Base-by-base conservation (phyloP, 1,140 invertebrate genomes). In the Brachionus asplanchnoidis region DNA sequence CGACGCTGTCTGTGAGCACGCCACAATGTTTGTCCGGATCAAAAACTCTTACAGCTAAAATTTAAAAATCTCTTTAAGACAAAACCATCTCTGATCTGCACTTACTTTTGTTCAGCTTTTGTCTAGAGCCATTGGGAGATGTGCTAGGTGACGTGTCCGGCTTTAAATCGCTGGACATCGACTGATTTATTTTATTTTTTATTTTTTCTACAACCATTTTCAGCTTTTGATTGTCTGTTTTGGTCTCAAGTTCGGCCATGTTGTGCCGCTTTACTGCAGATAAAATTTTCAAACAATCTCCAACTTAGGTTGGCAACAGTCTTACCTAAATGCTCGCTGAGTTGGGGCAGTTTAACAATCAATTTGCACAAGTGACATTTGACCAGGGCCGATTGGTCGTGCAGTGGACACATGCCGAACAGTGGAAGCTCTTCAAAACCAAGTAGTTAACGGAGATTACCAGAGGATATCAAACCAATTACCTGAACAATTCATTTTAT, bases 11-110 rank as follows among this genome's bases (percentile, higher is more conserved):
- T 79, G 92, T 92, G 86, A 91, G 90, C 2, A 94, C 94, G 2
- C 94, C 94, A 88, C 94, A 95, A 87, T 95, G 94, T 77, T 93
- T 92, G 86, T 95, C 93, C 4, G 94, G 92, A 88, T 95, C 93
- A 89, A 94, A 95, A 87, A 94, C 93, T 79, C 94, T 91, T 5
- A 11, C 17, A 14, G 17, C 73, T 77, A 7, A n/a, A 78, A 92
- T 91, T 85, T 40, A 44, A 84, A 44, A 77, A 36, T 75, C 23
- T 75, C 7, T 1, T 7, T 36, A 7, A 36, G 6, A 36, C 32
- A 36, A 36, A 36, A 36, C 7, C 2, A 36, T 36, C 32, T 7
- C 32, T 36, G 32, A 36, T 36, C 32, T 6, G 6, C 23, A 9
- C 7, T 26, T 50, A 26, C 23, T 26, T 50, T 77, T 50, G 44